Conservation (phyloP, 2,888 invertebrate species). For the Stramonita haemastoma region DNA sequence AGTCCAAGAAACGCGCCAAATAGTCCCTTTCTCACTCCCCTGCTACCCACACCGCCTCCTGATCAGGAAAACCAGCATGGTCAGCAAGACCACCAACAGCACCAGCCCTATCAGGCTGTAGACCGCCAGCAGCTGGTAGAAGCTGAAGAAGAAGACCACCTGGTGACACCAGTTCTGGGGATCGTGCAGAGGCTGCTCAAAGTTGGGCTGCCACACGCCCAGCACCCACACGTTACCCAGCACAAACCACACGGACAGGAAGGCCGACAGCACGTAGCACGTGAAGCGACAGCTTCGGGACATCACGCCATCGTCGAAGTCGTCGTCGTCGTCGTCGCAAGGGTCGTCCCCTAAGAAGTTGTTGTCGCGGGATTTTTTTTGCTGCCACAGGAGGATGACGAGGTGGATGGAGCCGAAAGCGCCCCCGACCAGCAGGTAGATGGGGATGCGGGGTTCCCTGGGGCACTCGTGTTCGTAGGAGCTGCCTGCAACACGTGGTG, state of each 20-base stretch:
- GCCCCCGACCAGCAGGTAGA: constrained; percentile 90
- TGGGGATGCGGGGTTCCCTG: constrained; percentile 86
- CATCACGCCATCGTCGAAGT: constrained; percentile 85
- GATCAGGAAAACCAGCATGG: constrained; percentile 19
- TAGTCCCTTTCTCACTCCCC: not conserved
- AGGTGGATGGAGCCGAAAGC: constrained; percentile 84
- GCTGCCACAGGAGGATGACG: constrained; percentile 82
- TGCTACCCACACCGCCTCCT: constrained; percentile 8
- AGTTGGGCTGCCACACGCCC: constrained; percentile 87
- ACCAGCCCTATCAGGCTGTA: constrained; percentile 82
- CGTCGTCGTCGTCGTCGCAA: constrained; percentile 76
- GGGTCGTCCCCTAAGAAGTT: constrained; percentile 71
- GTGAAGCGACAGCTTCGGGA: constrained; percentile 82
- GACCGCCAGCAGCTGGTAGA: constrained; percentile 85
- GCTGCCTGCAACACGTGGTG: constrained; percentile 81
- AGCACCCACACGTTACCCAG: constrained; percentile 90
- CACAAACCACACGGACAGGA: constrained; percentile 87
- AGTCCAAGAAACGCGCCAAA: not conserved
- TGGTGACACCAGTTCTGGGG: constrained; percentile 89
- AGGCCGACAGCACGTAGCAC: constrained; percentile 83
- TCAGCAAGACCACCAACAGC: constrained; percentile 2
- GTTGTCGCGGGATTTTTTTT: constrained; percentile 81
- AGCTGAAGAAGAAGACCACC: constrained; percentile 86
- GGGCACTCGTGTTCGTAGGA: constrained; percentile 89
- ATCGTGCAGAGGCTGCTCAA: constrained; percentile 84